Evolutionary conservation across 2,797 vertebrate genomes (phyloP).

Genomic region (Strix occidentalis): DNA sequence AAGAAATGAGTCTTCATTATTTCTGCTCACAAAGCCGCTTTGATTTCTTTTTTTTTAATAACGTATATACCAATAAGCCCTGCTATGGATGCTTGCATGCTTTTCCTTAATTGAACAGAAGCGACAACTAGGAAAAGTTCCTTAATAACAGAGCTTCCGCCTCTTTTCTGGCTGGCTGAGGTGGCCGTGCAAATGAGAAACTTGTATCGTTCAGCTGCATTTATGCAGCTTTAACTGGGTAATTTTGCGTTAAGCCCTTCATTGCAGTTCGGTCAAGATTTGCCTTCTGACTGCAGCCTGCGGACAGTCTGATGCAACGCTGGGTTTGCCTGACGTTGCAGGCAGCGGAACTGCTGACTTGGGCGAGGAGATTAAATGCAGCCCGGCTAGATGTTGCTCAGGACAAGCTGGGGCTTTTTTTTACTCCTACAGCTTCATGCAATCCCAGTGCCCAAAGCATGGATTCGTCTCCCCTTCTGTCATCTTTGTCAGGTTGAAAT

Average conservation of each 20-base stretch:
- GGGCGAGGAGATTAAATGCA: background rate
- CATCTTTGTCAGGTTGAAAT: fast-evolving
- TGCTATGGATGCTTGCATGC: background rate
- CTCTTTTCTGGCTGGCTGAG: background rate
- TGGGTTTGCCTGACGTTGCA: background rate
- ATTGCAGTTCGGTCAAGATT: fast-evolving
- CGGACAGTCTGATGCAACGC: background rate
- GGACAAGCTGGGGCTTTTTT: background rate
- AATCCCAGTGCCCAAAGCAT: background rate
- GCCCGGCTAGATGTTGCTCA: background rate
- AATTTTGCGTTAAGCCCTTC: background rate
- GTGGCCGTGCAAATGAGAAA: fast-evolving
- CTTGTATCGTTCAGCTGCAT: fast-evolving
- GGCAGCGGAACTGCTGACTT: background rate
- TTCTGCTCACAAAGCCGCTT: constrained; percentile 16
- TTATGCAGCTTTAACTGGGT: background rate
- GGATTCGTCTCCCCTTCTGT: background rate
- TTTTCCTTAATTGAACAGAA: background rate
- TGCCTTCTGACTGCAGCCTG: background rate
- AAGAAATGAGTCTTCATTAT: constrained; percentile 54
- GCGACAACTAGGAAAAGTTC: background rate
- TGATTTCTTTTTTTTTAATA: background rate
- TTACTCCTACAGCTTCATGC: background rate
- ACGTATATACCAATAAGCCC: background rate
- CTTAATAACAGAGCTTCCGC: background rate